phyloP scores from a whole-genome alignment of 1,140 invertebrate genomes.

The Nebria ingens region DNA sequence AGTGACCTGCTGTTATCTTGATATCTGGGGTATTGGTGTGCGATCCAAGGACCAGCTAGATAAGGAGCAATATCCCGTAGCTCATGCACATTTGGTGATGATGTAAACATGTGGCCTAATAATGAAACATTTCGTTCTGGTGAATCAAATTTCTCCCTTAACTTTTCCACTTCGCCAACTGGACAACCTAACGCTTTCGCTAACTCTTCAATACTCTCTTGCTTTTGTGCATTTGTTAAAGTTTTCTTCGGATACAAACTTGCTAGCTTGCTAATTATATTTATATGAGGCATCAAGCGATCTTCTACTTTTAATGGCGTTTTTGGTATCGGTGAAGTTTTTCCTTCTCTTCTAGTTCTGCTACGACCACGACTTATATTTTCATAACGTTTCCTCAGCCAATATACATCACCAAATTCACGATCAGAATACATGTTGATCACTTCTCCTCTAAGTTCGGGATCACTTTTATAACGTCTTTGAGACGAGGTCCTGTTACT shows the following conservation, averaged over 20 bases:
- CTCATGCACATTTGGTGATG: conserved; percentile 66
- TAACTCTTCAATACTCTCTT: conserved; percentile 31
- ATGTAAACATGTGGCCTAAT: conserved; percentile 70
- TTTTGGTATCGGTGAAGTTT: conserved; percentile 49
- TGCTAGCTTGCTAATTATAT: conserved; percentile 76
- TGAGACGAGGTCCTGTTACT: conserved; percentile 31
- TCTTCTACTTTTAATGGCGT: conserved; percentile 53
- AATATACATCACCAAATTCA: conserved; percentile 49
- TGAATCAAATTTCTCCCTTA: conserved; percentile 57
- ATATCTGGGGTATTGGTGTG: conserved; percentile 57
- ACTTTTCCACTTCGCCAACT: conserved; percentile 53
- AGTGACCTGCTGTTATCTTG: conserved; percentile 52
- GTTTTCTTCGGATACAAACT: conserved; percentile 37
- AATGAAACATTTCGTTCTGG: conserved; percentile 45
- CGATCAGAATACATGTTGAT: not conserved
- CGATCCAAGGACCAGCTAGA: conserved; percentile 62
- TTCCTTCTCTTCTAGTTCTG: conserved; percentile 39
- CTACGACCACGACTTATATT: conserved; percentile 35
- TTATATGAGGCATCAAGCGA: conserved; percentile 75
- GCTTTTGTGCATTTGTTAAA: conserved; percentile 30
- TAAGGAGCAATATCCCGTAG: conserved; percentile 65
- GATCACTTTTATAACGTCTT: conserved; percentile 62
- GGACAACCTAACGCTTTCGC: conserved; percentile 36
- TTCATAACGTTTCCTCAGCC: conserved; percentile 50
- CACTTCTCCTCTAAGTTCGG: conserved; percentile 47